Base-by-base conservation (phyloP, 1,140 invertebrate genomes). In the Hyles euphorbiae region DNA sequence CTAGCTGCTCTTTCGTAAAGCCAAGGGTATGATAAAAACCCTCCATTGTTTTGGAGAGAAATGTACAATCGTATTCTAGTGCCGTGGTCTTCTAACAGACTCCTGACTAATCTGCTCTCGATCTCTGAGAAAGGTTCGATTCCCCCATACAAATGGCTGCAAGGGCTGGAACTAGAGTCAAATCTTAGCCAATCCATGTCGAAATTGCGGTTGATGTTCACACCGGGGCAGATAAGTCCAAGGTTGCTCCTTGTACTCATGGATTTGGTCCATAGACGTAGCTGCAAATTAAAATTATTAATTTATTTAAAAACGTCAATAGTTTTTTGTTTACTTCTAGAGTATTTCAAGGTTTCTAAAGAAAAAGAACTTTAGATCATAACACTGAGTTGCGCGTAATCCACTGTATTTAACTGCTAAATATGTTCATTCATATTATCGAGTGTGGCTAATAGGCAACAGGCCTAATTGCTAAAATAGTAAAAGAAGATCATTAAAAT, bases 131-230 rank as follows among this genome's bases (percentile, higher is more conserved):
- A 76, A 11, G 76, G 52, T 12, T 64, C 68, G 4, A 60, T 51
- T 0, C 83, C 83, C 43, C 60, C 71, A 44, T 75, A 86, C 5
- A 83, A 11, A 40, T 81, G 76, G 33, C 81, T 83, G 58, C 83
- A 86, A 8, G 81, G 76, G 60, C 81, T 86, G 6, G 78, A 74
- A 40, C 81, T 84, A 7, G 79, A 74, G 54, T 77, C 81, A 5
- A 77, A 83, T 10, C 63, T 46, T 1, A 58, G 55, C 79, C 80
- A 84, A 40, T 75, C 76, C 6, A 83, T 65, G 40, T 81, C 74
- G 32, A 84, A 86, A 40, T 86, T 86, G 0, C 83, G 61, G 47
- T 86, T 80, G 12, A 86, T 74, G 51, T 86, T 83, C 2, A 81
- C 83, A 9, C 83, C 83, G 5, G 81, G 81, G 47, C 83, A 86